These are phyloP conservation scores for Pseudorhiza aurosa DNA, from an alignment of 30 jellyfish, hydroid and myxozoan genomes.

Conservation along the genomic window DNA sequence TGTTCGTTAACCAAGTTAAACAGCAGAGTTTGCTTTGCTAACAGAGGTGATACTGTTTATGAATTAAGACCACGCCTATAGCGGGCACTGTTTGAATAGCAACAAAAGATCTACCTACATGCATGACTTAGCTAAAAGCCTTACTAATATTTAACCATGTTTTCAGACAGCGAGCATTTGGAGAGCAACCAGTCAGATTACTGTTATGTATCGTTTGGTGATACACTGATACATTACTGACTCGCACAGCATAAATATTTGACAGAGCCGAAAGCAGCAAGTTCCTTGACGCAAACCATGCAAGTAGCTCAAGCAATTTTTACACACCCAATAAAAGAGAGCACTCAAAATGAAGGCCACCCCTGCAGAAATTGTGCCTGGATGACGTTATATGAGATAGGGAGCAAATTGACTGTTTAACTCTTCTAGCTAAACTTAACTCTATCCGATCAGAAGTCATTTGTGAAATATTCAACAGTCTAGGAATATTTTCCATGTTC, in stretches of 20 bases:
- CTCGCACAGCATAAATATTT: conserved; percentile 23
- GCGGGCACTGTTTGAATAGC: conserved; percentile 18
- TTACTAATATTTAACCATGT: conserved; percentile 27
- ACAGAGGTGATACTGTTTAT: conserved; percentile 37
- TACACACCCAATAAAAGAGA: too few relatives aligned
- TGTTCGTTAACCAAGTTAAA: conserved; percentile 10
- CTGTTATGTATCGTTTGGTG: background rate
- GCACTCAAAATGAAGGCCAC: too few relatives aligned
- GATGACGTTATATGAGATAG: too few relatives aligned
- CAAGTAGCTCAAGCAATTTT: too few relatives aligned
- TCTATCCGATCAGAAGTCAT: too few relatives aligned
- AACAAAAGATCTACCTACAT: conserved; percentile 5
- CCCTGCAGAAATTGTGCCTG: too few relatives aligned
- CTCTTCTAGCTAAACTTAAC: too few relatives aligned
- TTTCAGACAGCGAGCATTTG: conserved; percentile 5
- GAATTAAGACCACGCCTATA: conserved; percentile 33
- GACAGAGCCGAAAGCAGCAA: conserved; percentile 6
- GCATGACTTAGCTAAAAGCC: conserved; percentile 44
- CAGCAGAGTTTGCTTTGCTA: conserved; percentile 9
- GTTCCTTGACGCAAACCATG: too few relatives aligned
- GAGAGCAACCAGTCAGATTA: background rate
- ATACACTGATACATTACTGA: background rate
- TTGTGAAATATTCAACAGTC: too few relatives aligned
- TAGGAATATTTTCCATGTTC: too few relatives aligned
- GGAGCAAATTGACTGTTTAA: too few relatives aligned